Evolutionary conservation across 2,113 vertebrate species (phyloP).

Genomic region (Sylvietta virens): DNA sequence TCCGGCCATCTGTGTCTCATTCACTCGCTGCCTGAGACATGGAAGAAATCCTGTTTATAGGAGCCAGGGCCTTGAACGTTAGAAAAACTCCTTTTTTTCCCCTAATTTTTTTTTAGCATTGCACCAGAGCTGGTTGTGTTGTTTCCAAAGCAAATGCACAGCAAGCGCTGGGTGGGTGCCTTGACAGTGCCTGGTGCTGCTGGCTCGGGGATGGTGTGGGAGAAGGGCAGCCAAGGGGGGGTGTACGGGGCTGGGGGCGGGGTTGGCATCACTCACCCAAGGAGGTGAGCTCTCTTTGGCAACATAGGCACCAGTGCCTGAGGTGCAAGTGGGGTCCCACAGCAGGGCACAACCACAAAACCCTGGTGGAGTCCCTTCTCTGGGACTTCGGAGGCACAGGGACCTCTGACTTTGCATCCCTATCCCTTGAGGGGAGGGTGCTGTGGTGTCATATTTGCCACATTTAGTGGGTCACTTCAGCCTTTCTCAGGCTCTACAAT

Average conservation of each 20-base stretch:
- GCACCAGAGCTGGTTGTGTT: not conserved
- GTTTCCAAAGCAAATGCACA: not conserved
- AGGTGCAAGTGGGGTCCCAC: not conserved
- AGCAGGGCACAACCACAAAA: not conserved
- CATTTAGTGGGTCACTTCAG: not conserved
- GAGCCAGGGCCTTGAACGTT: not conserved
- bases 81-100: not conserved
- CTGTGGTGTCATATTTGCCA: rapidly evolving
- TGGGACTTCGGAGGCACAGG: rapidly evolving
- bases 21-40: conserved; percentile 18
- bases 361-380: not conserved
- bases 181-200: not conserved
- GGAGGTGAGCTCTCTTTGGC: not conserved
- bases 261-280: not conserved
- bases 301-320: rapidly evolving
- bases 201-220: not conserved
- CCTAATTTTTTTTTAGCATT: not conserved
- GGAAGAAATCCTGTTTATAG: conserved; percentile 1
- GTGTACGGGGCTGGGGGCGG: rapidly evolving
- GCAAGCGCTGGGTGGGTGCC: rapidly evolving
- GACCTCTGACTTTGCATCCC: not conserved
- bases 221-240: not conserved
- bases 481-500: not conserved
- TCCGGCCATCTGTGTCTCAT: conserved; percentile 11
- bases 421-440: not conserved